phyloP scores from a whole-genome alignment of 2,113 vertebrate species.

The Rhagologus leucostigma region DNA sequence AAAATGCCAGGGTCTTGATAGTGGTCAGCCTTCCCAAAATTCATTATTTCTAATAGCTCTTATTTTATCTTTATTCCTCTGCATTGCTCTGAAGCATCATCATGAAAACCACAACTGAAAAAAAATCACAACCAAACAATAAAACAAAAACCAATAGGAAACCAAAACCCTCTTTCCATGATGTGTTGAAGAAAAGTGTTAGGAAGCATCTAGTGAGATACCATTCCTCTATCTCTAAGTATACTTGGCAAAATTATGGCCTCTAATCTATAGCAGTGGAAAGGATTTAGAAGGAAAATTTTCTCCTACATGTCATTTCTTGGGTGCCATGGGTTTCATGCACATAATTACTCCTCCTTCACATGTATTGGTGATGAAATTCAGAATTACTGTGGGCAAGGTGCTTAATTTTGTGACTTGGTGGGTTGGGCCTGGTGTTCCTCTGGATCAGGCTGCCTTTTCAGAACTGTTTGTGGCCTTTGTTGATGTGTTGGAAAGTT shows the following conservation, averaged over 20 bases:
- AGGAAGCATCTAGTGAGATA: neutral
- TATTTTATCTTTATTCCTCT: neutral
- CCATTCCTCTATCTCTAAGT: neutral
- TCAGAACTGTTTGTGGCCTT: neutral
- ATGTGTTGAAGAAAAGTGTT: neutral
- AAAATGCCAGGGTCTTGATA: neutral
- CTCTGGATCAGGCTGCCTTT: neutral
- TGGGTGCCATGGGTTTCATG: neutral
- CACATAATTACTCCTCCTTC: neutral
- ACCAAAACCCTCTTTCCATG: neutral
- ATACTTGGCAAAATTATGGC: neutral
- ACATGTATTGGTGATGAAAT: neutral
- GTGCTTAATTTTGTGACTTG: neutral
- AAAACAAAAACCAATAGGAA: neutral
- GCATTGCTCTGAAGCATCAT: neutral
- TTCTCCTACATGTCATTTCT: neutral
- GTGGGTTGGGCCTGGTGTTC: neutral
- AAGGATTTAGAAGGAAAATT: neutral
- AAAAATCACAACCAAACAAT: neutral
- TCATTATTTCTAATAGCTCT: neutral
- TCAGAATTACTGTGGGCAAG: neutral
- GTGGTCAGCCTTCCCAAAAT: neutral
- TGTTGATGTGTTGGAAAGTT: neutral
- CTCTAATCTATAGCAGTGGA: neutral
- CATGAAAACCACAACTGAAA: neutral